Evolutionary conservation across 2,113 vertebrate genomes (phyloP).

Genomic region (Otolemur garnettii): DNA sequence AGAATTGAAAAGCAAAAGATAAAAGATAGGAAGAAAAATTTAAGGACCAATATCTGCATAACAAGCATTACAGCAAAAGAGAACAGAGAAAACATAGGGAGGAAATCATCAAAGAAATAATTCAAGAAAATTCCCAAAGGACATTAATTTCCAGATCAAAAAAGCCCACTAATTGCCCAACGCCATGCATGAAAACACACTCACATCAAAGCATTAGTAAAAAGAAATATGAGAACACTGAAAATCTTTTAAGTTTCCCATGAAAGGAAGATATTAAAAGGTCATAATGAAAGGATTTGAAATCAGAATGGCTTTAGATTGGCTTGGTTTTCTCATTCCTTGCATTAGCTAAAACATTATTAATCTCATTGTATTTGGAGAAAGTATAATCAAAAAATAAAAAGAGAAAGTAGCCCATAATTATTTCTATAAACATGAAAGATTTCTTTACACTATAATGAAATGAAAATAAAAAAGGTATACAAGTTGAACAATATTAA

Average conservation of each 20-base stretch:
- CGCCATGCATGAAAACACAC: background rate
- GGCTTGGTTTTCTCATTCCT: slow-evolving; percentile 18
- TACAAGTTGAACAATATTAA: slow-evolving; percentile 15
- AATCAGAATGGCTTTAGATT: slow-evolving; percentile 30
- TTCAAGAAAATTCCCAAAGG: slow-evolving; percentile 61
- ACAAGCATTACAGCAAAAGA: slow-evolving; percentile 21
- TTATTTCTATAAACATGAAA: slow-evolving; percentile 53
- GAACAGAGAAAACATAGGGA: background rate
- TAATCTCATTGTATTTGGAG: background rate
- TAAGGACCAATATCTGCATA: background rate
- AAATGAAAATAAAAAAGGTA: slow-evolving; percentile 54
- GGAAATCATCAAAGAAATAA: slow-evolving; percentile 53
- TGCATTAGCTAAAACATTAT: slow-evolving; percentile 29
- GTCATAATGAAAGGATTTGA: background rate
- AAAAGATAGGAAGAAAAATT: background rate
- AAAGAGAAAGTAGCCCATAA: background rate
- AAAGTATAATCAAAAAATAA: slow-evolving; percentile 32
- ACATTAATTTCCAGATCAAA: slow-evolving; percentile 43
- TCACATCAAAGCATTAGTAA: background rate
- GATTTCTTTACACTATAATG: slow-evolving; percentile 12
- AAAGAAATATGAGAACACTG: slow-evolving; percentile 39
- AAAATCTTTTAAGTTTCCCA: slow-evolving; percentile 35
- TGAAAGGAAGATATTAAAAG: slow-evolving; percentile 38
- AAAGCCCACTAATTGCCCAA: background rate
- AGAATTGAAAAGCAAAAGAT: slow-evolving; percentile 11